These are phyloP conservation scores for Speoplatyrhinus poulsoni DNA, from an alignment of 2,113 vertebrate genomes.

Conservation along the genomic window DNA sequence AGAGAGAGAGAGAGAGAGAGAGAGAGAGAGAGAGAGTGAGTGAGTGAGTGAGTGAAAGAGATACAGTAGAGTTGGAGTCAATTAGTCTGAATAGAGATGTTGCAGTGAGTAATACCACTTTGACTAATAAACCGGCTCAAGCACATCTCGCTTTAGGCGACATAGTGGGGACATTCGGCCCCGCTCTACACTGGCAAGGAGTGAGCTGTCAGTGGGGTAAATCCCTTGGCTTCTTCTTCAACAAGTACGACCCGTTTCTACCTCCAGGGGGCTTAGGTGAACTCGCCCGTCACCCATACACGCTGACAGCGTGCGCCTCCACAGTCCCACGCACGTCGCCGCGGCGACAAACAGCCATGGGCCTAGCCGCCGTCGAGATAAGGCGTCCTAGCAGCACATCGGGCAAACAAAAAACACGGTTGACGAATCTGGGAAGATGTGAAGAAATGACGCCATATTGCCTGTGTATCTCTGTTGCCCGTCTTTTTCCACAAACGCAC, in stretches of 20 bases:
- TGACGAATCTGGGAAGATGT: conserved; percentile 55
- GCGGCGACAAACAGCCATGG: conserved; percentile 65
- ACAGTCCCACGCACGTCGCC: conserved; percentile 46
- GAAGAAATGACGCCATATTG: conserved; percentile 52
- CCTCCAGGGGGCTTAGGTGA: conserved; percentile 63
- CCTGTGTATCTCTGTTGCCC: conserved; percentile 35
- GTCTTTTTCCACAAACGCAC: conserved; percentile 16
- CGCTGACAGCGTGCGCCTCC: conserved; percentile 57
- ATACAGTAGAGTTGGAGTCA: neutral
- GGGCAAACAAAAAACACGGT: conserved; percentile 63
- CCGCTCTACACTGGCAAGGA: conserved; percentile 42
- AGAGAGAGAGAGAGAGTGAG: no score
- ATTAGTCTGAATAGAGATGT: conserved; percentile 57
- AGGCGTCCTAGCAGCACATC: conserved; percentile 63
- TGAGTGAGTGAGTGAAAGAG: no score
- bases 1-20: no score
- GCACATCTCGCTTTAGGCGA: conserved; percentile 58
- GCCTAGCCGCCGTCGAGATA: conserved; percentile 54
- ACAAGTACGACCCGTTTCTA: conserved; percentile 44
- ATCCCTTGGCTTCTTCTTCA: conserved; percentile 30
- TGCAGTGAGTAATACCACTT: conserved; percentile 40
- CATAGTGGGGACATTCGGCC: conserved; percentile 56
- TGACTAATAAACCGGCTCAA: conserved; percentile 51
- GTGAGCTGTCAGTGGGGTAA: conserved; percentile 55
- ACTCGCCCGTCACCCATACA: conserved; percentile 67